Evolutionary conservation across 2,797 vertebrate genomes (phyloP).

Genomic region (Sebastes hubbsi): DNA sequence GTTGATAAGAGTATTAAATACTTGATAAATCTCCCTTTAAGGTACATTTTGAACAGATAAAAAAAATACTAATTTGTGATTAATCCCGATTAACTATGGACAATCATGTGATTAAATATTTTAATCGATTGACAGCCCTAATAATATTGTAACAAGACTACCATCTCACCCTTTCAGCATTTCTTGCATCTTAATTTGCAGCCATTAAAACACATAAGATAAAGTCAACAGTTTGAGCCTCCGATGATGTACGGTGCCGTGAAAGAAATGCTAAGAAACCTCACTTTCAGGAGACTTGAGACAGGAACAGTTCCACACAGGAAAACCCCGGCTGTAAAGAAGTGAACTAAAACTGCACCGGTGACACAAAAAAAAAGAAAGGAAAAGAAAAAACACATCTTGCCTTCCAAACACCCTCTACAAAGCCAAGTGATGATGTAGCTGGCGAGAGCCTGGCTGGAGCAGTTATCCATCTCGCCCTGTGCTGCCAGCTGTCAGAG

Average conservation of each 20-base stretch:
- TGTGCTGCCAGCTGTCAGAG: constrained; percentile 76
- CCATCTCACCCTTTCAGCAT: not conserved
- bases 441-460: constrained; percentile 55
- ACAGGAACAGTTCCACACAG: not conserved
- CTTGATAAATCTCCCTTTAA: too few species aligned
- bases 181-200: not conserved
- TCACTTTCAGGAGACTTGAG: not conserved
- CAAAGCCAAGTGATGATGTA: constrained; percentile 70
- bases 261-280: not conserved
- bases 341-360: constrained; percentile 26
- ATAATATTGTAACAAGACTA: not conserved
- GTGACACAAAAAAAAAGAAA: constrained; percentile 21
- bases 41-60: too few species aligned
- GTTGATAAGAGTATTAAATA: too few species aligned
- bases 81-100: too few species aligned
- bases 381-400: not conserved
- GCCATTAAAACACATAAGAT: not conserved
- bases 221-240: not conserved
- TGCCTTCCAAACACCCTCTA: constrained; percentile 58
- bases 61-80: too few species aligned
- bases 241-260: not conserved
- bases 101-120: too few species aligned
- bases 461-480: constrained; percentile 78
- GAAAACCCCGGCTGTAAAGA: not conserved
- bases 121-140: accelerated